These are phyloP conservation scores for Colius striatus DNA, from an alignment of 2,113 vertebrate genomes.

Conservation along the genomic window DNA sequence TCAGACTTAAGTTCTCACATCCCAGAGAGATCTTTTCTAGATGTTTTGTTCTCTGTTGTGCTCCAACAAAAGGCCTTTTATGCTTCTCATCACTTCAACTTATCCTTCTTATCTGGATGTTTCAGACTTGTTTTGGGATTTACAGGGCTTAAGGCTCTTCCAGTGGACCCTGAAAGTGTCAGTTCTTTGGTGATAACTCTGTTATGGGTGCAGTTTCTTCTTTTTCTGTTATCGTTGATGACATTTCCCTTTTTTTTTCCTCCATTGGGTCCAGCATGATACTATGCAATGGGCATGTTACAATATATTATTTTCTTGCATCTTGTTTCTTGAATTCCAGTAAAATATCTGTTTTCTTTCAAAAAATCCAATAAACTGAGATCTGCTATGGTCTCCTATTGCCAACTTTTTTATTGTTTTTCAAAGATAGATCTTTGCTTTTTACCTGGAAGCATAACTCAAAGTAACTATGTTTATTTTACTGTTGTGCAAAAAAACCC, in stretches of 20 bases:
- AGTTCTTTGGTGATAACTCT: neutral
- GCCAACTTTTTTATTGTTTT: neutral
- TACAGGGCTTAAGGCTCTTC: neutral
- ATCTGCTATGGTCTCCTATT: neutral
- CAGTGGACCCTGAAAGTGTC: neutral
- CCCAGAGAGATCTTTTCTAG: neutral
- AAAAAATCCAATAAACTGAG: neutral
- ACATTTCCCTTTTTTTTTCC: neutral
- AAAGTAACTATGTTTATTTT: neutral
- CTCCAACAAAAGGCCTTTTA: neutral
- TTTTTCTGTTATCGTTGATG: neutral
- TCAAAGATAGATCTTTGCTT: neutral
- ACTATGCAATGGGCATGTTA: neutral
- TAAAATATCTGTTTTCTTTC: neutral
- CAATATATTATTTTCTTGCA: neutral
- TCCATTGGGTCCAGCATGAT: neutral
- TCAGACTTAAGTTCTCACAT: neutral
- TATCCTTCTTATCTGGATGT: neutral
- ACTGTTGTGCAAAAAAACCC: neutral
- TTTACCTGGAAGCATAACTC: neutral
- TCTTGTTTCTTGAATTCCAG: neutral
- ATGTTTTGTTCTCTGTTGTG: neutral
- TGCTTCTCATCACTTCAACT: neutral
- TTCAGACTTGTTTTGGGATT: neutral
- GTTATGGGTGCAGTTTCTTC: neutral